Conservation (phyloP, 1,140 invertebrate genomes). For the Copidosoma floridanum region DNA sequence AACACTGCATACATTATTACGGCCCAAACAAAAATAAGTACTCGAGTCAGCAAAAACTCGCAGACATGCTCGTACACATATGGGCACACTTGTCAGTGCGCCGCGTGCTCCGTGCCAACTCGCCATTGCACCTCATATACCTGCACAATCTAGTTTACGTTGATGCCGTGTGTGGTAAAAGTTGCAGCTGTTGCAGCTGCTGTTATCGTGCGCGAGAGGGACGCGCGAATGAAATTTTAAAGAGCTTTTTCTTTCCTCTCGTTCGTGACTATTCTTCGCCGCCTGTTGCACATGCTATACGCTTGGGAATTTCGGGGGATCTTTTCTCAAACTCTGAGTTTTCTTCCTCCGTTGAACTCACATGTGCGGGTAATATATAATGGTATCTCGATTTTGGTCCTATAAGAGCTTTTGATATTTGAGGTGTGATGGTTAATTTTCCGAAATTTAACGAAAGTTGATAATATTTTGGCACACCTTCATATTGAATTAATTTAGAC, state of each 20-base stretch:
- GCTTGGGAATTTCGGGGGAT: too few species aligned
- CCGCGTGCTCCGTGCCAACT: not conserved
- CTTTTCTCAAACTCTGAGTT: too few species aligned
- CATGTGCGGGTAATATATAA: too few species aligned
- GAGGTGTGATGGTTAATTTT: too few species aligned
- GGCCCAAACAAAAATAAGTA: not conserved
- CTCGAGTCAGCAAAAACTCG: not conserved
- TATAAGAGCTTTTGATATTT: too few species aligned
- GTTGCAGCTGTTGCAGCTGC: not conserved
- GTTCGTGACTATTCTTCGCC: slow-evolving; percentile 6
- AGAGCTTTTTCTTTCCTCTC: slow-evolving; percentile 41
- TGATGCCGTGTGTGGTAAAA: too few species aligned
- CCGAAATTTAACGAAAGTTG: too few species aligned
- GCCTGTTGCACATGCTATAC: not conserved
- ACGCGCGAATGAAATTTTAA: slow-evolving; percentile 37
- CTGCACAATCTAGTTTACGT: slow-evolving; percentile 10
- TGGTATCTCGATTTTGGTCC: too few species aligned
- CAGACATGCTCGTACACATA: not conserved
- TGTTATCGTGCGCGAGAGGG: not conserved
- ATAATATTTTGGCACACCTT: too few species aligned
- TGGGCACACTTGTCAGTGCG: not conserved
- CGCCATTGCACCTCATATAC: not conserved
- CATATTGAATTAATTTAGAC: too few species aligned
- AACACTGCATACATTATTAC: too few species aligned
- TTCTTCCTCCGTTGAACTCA: too few species aligned